Conservation (phyloP, 2,888 invertebrate genomes). For the Tupiocoris notatus region DNA sequence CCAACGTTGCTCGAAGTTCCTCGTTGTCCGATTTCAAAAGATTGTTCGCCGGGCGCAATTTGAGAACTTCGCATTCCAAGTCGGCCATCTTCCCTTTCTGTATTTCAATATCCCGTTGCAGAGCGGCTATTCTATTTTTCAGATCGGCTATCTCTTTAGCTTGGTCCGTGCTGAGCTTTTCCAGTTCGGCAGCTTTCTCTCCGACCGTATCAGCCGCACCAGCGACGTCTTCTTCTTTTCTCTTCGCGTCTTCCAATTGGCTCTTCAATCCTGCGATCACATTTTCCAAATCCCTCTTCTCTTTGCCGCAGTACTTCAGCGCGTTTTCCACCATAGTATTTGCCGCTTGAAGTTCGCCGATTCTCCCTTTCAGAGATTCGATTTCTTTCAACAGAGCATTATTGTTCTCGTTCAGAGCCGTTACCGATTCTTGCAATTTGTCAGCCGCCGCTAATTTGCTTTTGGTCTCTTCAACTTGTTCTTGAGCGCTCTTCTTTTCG, state of each 20-base stretch:
- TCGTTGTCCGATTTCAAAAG: neutral
- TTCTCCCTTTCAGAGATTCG: neutral
- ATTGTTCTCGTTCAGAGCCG: neutral
- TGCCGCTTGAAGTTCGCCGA: constrained; percentile 8
- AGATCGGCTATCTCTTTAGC: constrained; percentile 30
- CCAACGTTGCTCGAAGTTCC: neutral
- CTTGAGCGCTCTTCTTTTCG: neutral
- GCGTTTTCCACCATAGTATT: neutral
- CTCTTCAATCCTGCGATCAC: constrained; percentile 1
- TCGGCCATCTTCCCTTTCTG: constrained; percentile 20
- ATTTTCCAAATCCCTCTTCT: constrained; percentile 29
- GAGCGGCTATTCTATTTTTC: constrained; percentile 18
- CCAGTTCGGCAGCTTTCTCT: neutral
- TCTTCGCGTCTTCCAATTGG: neutral
- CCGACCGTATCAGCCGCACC: neutral
- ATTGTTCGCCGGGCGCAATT: constrained; percentile 9
- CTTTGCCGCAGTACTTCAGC: constrained; percentile 2
- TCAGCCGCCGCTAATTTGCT: constrained; percentile 10
- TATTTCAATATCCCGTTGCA: constrained; percentile 19
- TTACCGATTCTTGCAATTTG: constrained; percentile 1
- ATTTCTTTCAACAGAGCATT: constrained; percentile 19
- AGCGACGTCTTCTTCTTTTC: constrained; percentile 3
- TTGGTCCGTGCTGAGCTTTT: neutral
- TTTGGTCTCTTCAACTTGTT: constrained; percentile 21
- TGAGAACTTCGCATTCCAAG: constrained; percentile 25